These are phyloP conservation scores for Andrena flavipes DNA, from an alignment of 2,888 invertebrate species.

Conservation along the genomic window DNA sequence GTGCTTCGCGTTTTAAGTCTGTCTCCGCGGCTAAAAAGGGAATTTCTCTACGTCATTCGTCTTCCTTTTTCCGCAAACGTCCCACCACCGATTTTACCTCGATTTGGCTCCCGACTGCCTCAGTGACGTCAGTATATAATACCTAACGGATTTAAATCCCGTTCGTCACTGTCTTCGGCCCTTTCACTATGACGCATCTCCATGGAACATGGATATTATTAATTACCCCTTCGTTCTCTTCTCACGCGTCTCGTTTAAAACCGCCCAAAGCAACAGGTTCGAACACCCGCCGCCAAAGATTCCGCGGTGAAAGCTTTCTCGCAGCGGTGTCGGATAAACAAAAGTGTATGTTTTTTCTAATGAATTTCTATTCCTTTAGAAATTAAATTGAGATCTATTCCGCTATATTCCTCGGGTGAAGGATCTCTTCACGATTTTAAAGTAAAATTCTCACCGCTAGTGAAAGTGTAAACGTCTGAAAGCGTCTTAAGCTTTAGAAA, in stretches of 20 bases:
- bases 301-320: background rate
- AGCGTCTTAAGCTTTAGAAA: background rate
- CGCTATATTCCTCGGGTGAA: too few relatives aligned
- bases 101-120: conserved; percentile 31
- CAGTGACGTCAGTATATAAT: conserved; percentile 31
- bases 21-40: background rate
- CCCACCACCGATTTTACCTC: conserved; percentile 8
- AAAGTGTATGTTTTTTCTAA: background rate
- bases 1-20: background rate
- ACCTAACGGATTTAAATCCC: conserved; percentile 48
- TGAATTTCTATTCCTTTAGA: background rate
- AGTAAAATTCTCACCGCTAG: background rate
- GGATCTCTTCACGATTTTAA: background rate
- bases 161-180: conserved; percentile 23
- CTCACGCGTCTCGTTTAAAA: conserved; percentile 4
- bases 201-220: conserved; percentile 10
- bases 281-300: conserved; percentile 17
- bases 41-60: background rate
- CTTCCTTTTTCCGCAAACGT: background rate
- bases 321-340: background rate
- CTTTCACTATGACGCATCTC: conserved; percentile 12
- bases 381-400: background rate
- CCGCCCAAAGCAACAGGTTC: conserved; percentile 48
- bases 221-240: background rate
- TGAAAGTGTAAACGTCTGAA: conserved; percentile 39